Evolutionary conservation across 1,140 invertebrate genomes (phyloP), one percentile per base, ranked within the genome.

Genomic region (Chelonus insularis): DNA sequence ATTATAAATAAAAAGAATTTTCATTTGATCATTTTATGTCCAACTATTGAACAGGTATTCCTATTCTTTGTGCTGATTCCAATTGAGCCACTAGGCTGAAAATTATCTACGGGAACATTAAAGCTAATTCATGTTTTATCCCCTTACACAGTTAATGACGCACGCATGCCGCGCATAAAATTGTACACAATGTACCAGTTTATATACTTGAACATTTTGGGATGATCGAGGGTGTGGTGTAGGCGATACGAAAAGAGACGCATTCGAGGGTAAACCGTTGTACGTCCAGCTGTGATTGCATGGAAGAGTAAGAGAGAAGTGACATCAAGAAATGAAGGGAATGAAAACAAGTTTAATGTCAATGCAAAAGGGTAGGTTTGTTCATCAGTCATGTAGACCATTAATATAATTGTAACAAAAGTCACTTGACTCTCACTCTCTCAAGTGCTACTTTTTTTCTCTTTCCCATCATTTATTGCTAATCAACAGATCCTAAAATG

Each of bases 381-480:
- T 41, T 25, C 48, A 16, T 32, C 36, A 47, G 18, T 20, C 18
- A 56, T 62, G 36, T n/a, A n/a, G n/a, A n/a, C n/a, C n/a, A n/a
- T n/a, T n/a, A 60, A 25, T 43, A 29, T 34, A 8, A 48, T 39
- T 1, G 11, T 48, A 18, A 57, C 20, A 32, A 71, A 66, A 73
- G 66, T 63, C 72, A 70, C 70, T 73, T 73, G 69, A 73, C 70
- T 70, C 69, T n/a, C n/a, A n/a, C n/a, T n/a, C n/a, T n/a, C n/a
- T n/a, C n/a, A n/a, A n/a, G n/a, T n/a, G n/a, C n/a, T n/a, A n/a
- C n/a, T n/a, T n/a, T n/a, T n/a, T n/a, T n/a, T n/a, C n/a, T n/a
- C n/a, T n/a, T n/a, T n/a, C n/a, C n/a, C n/a, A n/a, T n/a, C n/a
- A n/a, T n/a, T n/a, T n/a, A n/a, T n/a, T n/a, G n/a, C n/a, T n/a